Evolutionary conservation across 2,113 vertebrate genomes (phyloP), one percentile per base, ranked within the genome.

Genomic region (Rynchops niger): DNA sequence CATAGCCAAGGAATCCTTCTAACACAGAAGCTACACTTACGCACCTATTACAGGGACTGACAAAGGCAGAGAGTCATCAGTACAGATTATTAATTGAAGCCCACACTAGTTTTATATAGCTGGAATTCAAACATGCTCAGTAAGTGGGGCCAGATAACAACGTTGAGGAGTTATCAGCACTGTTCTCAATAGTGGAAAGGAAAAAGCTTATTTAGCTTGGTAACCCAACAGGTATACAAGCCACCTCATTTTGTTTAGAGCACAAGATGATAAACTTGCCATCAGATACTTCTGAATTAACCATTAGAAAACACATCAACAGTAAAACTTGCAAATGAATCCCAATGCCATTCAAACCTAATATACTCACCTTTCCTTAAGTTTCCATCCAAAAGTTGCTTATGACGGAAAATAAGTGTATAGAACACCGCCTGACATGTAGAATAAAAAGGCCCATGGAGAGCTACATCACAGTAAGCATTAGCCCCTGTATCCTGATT

Each of bases 351-450:
- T 81, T 81, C 52, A 83, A 65, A 53, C 21, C 15, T 18, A 65
- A 45, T 17, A 56, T 9, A 93, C 97, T 93, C 69, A 99, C 99
- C 99, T 98, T 99, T 99, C 93, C 99, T 99, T 97, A 99, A 97
- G 98, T 98, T 98, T 86, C 98, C 98, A 95, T 99, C 99, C 92
- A 99, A 63, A 82, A 99, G 98, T 81, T 98, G 98, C 76, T 96
- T 98, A 86, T 99, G 99, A 90, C 98, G 98, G 97, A 99, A 99
- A 93, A 99, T 95, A 27, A 99, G 97, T 0, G 98, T 98, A 96
- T 99, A 99, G 97, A 99, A 99, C 53, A 98, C 98, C 1, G 99
- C 98, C 98, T 99, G 99, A 94, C 99, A 99, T 0, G 98, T 97
- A 5, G 99, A 97, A 78, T 99, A 99, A 97, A 99, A 99, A 0